phyloP scores from a whole-genome alignment of 1,140 invertebrate species.

The Charaxes varanes region DNA sequence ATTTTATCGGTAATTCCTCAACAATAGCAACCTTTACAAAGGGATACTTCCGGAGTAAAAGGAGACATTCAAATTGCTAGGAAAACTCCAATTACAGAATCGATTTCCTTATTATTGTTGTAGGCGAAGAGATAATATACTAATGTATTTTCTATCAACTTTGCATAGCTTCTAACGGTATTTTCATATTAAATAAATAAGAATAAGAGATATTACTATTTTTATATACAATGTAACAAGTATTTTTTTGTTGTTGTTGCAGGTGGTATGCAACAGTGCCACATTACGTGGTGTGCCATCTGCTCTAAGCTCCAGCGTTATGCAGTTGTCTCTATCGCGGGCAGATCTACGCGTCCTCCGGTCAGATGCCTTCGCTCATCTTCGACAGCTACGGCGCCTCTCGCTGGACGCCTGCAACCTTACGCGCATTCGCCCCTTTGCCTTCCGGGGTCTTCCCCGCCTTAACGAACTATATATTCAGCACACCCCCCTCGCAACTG shows the following conservation, averaged over 20 bases:
- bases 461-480: constrained; percentile 87
- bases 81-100: no score
- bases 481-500: constrained; percentile 83
- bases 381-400: constrained; percentile 82
- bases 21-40: no score
- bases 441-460: constrained; percentile 84
- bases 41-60: no score
- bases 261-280: constrained; percentile 91
- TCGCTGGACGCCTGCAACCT: constrained; percentile 88
- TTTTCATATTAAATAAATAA: no score
- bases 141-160: no score
- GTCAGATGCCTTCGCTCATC: constrained; percentile 84
- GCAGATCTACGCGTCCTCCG: constrained; percentile 86
- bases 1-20: no score
- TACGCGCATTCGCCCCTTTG: constrained; percentile 84
- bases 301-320: constrained; percentile 81
- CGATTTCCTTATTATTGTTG: no score
- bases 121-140: no score
- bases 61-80: no score
- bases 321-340: constrained; percentile 86
- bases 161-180: no score
- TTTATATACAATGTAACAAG: no score
- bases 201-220: no score
- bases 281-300: constrained; percentile 85
- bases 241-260: constrained; percentile 29